Conservation (phyloP, 2,888 invertebrate genomes). For the Scaptomyza tumidula region DNA sequence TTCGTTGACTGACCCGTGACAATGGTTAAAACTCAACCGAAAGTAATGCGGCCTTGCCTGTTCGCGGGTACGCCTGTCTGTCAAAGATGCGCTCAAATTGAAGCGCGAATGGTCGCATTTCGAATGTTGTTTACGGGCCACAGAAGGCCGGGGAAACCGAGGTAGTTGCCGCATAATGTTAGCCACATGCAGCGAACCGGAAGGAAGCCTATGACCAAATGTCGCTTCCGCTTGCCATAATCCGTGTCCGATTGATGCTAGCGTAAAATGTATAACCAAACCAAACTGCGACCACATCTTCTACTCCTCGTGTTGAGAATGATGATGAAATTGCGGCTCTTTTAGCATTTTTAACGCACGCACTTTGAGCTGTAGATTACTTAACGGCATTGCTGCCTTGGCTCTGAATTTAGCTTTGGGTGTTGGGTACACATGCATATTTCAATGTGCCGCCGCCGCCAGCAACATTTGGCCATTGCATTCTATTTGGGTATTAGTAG, state of each 20-base stretch:
- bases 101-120: constrained; percentile 47
- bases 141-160: not conserved
- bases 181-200: constrained; percentile 70
- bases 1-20: constrained; percentile 26
- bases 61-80: constrained; percentile 27
- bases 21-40: constrained; percentile 13
- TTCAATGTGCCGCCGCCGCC: constrained; percentile 55
- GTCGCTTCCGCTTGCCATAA: constrained; percentile 62
- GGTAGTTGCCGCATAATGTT: constrained; percentile 63
- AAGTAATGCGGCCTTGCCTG: constrained; percentile 28
- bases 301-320: not conserved
- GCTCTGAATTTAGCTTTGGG: constrained; percentile 26
- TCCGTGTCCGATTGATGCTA: constrained; percentile 45
- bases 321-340: constrained; percentile 45
- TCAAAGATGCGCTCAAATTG: constrained; percentile 51
- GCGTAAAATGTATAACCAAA: constrained; percentile 45
- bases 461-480: constrained; percentile 49
- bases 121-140: constrained; percentile 44
- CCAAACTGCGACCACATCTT: constrained; percentile 7
- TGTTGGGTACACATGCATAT: constrained; percentile 67
- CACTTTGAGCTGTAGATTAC: constrained; percentile 30
- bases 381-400: constrained; percentile 9
- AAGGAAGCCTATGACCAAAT: constrained; percentile 72
- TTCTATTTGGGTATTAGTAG: constrained; percentile 66
- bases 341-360: constrained; percentile 47